phyloP scores from a whole-genome alignment of 2,888 invertebrate genomes.

The Ophioninae sp. region DNA sequence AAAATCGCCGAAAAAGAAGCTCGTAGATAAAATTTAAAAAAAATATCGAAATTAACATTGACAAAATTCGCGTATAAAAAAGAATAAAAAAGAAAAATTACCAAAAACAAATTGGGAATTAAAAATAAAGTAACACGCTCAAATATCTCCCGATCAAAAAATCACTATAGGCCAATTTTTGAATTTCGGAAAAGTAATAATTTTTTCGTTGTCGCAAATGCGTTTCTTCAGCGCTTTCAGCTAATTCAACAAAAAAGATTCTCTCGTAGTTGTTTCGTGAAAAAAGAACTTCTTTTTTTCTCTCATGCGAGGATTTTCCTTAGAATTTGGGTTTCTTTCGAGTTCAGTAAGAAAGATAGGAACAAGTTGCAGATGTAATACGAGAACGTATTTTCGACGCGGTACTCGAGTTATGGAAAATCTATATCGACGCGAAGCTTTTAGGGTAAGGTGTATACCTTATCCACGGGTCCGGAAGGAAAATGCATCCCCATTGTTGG shows the following conservation, averaged over 20 bases:
- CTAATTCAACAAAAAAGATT: not conserved
- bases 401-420: constrained; percentile 1
- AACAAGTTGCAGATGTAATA: not conserved
- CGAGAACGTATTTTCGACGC: not conserved
- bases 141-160: too few species aligned
- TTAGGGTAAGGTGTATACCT: constrained; percentile 4
- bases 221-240: not conserved
- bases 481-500: constrained; percentile 19
- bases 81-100: too few species aligned
- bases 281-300: not conserved
- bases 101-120: too few species aligned
- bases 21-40: too few species aligned
- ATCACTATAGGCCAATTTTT: too few species aligned
- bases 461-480: constrained; percentile 4
- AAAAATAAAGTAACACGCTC: too few species aligned
- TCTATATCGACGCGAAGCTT: constrained; percentile 12
- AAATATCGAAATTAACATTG: too few species aligned
- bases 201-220: not conserved
- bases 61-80: too few species aligned
- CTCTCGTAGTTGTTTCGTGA: not conserved
- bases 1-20: too few species aligned
- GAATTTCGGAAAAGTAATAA: too few species aligned
- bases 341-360: not conserved
- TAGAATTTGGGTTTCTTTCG: not conserved
- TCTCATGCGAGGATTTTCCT: not conserved